phyloP scores from a whole-genome alignment of 2,113 vertebrate genomes.

The Brachypteracias leptosomus region DNA sequence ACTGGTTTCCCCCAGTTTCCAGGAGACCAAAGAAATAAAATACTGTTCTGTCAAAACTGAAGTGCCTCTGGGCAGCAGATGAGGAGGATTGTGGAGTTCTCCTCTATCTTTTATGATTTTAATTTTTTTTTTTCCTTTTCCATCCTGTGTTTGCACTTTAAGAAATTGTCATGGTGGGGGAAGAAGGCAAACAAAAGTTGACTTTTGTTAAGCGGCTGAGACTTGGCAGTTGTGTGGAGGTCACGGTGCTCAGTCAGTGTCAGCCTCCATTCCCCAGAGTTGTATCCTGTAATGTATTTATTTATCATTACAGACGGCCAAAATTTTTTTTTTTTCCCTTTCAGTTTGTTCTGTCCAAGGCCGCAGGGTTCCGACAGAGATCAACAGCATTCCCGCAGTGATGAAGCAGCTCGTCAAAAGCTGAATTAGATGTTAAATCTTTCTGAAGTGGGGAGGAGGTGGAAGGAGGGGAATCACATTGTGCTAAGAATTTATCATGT shows the following conservation, averaged over 20 bases:
- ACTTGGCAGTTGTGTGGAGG: constrained; percentile 71
- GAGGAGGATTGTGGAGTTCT: neutral
- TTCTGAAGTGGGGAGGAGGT: constrained; percentile 80
- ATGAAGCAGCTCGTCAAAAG: constrained; percentile 82
- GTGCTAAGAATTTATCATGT: constrained; percentile 83
- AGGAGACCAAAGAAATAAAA: constrained; percentile 34
- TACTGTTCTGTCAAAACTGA: neutral
- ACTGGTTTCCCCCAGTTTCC: neutral
- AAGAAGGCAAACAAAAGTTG: constrained; percentile 64
- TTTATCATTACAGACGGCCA: constrained; percentile 78
- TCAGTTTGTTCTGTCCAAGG: constrained; percentile 83
- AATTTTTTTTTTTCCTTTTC: neutral
- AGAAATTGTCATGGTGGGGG: constrained; percentile 54
- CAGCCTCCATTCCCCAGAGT: constrained; percentile 70
- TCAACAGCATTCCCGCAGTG: constrained; percentile 78
- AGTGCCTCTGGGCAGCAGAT: constrained; percentile 32
- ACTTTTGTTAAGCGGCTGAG: constrained; percentile 65
- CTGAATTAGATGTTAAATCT: constrained; percentile 90
- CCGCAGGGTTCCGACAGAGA: constrained; percentile 80
- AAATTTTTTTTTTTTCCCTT: constrained; percentile 2
- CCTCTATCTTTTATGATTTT: neutral
- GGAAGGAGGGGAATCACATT: constrained; percentile 71
- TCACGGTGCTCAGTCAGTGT: constrained; percentile 74
- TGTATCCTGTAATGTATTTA: constrained; percentile 79
- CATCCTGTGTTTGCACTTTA: constrained; percentile 41